Conservation (phyloP, 2,797 vertebrate genomes). For the Fundulus diaphanus region DNA sequence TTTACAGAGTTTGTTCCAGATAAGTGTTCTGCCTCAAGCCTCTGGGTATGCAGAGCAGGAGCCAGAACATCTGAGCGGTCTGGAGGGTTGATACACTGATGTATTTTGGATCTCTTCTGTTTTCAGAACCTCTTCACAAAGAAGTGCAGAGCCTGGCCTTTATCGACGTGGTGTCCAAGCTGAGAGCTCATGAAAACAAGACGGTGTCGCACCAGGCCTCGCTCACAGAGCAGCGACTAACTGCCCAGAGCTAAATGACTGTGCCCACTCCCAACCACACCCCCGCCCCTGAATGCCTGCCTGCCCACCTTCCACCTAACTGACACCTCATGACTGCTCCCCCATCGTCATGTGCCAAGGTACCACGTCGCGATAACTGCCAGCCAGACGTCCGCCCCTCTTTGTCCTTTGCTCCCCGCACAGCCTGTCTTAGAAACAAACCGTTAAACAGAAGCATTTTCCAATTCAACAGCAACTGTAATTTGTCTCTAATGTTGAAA, state of each 20-base stretch:
- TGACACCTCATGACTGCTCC: conserved; percentile 60
- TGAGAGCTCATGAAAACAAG: conserved; percentile 97
- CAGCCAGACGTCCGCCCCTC: conserved; percentile 63
- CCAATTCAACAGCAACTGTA: neutral
- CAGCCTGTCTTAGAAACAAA: conserved; percentile 1
- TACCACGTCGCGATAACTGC: conserved; percentile 75
- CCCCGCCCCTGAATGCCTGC: conserved; percentile 63
- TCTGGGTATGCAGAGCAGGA: too few species aligned
- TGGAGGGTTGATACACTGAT: too few species aligned
- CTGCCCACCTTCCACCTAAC: conserved; percentile 68
- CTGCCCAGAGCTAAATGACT: conserved; percentile 94
- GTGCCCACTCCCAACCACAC: conserved; percentile 52
- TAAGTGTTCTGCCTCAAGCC: too few species aligned
- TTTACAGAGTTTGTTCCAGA: too few species aligned
- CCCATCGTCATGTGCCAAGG: conserved; percentile 82
- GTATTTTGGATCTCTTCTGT: neutral
- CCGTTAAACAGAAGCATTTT: conserved; percentile 7
- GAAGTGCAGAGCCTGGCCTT: conserved; percentile 94
- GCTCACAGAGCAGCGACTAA: conserved; percentile 97
- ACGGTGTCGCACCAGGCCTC: conserved; percentile 97
- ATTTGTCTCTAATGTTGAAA: neutral
- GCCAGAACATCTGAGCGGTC: too few species aligned
- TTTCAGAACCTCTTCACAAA: conserved; percentile 91
- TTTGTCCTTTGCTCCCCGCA: conserved; percentile 22
- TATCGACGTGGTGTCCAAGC: conserved; percentile 92